Conservation (phyloP, 2,888 invertebrate genomes). For the Cynaeus angustus region DNA sequence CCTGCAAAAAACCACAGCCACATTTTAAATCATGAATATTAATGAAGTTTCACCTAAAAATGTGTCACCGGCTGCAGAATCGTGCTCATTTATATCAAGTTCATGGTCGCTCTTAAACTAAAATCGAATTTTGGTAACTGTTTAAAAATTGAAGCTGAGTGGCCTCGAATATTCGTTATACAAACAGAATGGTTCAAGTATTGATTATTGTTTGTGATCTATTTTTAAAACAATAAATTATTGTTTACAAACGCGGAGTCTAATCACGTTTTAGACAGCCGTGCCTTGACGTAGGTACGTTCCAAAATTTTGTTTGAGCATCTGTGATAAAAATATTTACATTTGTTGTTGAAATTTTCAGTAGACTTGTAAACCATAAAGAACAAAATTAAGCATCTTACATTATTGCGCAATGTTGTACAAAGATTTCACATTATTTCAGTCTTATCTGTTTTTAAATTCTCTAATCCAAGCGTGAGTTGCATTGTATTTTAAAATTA, state of each 20-base stretch:
- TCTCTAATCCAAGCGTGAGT: no score
- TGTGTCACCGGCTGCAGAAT: constrained; percentile 4
- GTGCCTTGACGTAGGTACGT: no score
- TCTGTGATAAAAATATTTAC: no score
- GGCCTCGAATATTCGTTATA: constrained; percentile 1
- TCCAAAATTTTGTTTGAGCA: no score
- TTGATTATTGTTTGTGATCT: not conserved
- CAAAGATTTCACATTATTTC: no score
- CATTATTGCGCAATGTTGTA: no score
- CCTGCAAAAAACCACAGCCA: constrained; percentile 67
- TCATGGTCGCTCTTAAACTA: constrained; percentile 7
- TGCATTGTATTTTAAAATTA: no score
- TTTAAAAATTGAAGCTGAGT: not conserved
- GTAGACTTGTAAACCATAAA: no score
- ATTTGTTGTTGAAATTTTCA: no score
- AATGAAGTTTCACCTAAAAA: constrained; percentile 31
- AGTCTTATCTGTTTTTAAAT: no score
- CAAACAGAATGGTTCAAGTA: not conserved
- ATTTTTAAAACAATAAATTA: constrained; percentile 11
- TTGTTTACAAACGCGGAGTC: not conserved
- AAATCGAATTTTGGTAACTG: not conserved
- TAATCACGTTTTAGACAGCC: no score
- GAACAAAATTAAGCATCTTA: no score
- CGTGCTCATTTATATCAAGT: constrained; percentile 9
- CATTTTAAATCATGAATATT: constrained; percentile 21